Evolutionary conservation across 2,113 vertebrate genomes (phyloP).

Genomic region (Marcusenius ussheri): DNA sequence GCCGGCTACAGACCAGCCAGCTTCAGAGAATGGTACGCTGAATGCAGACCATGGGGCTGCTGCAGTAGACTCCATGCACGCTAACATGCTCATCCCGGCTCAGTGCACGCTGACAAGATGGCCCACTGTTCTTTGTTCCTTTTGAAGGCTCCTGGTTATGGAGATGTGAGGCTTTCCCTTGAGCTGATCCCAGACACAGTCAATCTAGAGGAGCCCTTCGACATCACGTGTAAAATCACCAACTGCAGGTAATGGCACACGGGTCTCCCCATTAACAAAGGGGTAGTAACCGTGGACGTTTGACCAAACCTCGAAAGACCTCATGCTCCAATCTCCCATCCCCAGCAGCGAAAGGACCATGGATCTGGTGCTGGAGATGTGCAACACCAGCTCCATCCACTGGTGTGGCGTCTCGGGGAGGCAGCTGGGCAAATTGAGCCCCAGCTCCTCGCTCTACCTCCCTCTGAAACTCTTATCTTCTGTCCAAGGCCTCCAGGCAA

Average conservation of each 20-base stretch:
- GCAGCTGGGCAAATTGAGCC: conserved; percentile 85
- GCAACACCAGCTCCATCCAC: conserved; percentile 85
- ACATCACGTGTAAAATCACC: conserved; percentile 95
- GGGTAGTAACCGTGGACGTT: too few relatives aligned
- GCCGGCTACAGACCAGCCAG: conserved; percentile 93
- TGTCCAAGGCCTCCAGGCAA: conserved; percentile 89
- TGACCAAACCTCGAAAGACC: too few relatives aligned
- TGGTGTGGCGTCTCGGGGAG: conserved; percentile 95
- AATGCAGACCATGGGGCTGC: not conserved
- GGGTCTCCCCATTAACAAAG: not conserved
- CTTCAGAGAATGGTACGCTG: conserved; percentile 86
- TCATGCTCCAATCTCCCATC: not conserved
- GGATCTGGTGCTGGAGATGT: conserved; percentile 96
- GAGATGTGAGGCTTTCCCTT: conserved; percentile 88
- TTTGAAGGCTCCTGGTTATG: conserved; percentile 88
- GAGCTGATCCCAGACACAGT: conserved; percentile 93
- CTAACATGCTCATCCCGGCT: not conserved
- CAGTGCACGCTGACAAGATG: not conserved
- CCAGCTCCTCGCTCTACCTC: conserved; percentile 80
- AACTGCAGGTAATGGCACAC: conserved; percentile 85
- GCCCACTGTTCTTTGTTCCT: not conserved
- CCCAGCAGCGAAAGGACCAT: conserved; percentile 89
- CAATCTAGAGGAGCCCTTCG: conserved; percentile 90
- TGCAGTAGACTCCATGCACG: not conserved
- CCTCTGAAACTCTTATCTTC: conserved; percentile 83